These are phyloP conservation scores for Nematostella vectensis DNA, from an alignment of 92 coral and sea anemone species.

Conservation along the genomic window DNA sequence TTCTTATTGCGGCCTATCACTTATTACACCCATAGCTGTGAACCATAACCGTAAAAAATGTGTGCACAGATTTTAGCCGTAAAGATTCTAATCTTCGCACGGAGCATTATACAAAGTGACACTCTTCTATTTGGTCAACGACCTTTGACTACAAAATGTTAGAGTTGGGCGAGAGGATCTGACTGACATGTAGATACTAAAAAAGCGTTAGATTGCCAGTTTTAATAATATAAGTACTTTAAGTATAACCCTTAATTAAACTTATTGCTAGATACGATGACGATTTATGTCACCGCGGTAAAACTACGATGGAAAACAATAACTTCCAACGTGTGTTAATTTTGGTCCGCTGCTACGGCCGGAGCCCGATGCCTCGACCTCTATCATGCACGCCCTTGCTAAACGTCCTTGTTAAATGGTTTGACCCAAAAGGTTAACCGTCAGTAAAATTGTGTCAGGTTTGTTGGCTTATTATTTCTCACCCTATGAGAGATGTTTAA, in stretches of 20 bases:
- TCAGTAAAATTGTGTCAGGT: conserved; percentile 42
- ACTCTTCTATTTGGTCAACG: conserved; percentile 24
- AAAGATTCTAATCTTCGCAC: conserved; percentile 45
- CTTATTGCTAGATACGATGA: conserved; percentile 57
- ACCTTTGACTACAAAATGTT: not conserved
- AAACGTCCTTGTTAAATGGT: conserved; percentile 35
- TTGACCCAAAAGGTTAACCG: conserved; percentile 53
- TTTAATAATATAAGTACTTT: conserved; percentile 72
- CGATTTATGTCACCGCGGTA: conserved; percentile 44
- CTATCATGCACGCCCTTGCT: conserved; percentile 22
- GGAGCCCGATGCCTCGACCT: conserved; percentile 15
- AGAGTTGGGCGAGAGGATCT: not conserved
- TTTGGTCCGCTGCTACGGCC: conserved; percentile 12
- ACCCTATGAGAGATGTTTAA: conserved; percentile 69
- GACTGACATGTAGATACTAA: conserved; percentile 56
- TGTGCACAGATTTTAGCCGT: conserved; percentile 1
- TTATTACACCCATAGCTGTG: too few relatives aligned
- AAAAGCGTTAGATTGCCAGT: conserved; percentile 66
- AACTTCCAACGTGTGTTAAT: conserved; percentile 32
- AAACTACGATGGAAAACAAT: conserved; percentile 55
- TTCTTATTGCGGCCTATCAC: not conserved
- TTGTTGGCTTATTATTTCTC: conserved; percentile 74
- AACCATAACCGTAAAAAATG: too few relatives aligned
- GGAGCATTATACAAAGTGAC: conserved; percentile 72
- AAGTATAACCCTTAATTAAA: conserved; percentile 72